Percentiles rank a stretch among this genome's conserved stretches.
These are phyloP conservation scores for Ispidina lecontei DNA, from an alignment of 2,797 vertebrate genomes.

Conservation along the genomic window DNA sequence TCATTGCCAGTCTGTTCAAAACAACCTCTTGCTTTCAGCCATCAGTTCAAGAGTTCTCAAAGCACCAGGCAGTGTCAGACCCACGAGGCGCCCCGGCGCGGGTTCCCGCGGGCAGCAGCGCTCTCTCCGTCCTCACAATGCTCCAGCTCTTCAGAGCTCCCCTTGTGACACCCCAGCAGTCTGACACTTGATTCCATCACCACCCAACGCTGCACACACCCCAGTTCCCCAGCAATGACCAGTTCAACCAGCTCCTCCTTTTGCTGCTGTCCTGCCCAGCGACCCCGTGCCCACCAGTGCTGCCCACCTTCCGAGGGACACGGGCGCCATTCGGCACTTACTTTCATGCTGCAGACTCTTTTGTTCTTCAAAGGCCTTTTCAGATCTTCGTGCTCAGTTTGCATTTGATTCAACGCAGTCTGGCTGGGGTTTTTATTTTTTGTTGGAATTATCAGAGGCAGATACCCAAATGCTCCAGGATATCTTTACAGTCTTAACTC, in stretches of 20 bases:
- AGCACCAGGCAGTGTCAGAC: too few species aligned
- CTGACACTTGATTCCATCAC: not conserved
- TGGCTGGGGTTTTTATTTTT: not conserved
- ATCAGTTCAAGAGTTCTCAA: not conserved
- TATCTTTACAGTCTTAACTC: not conserved
- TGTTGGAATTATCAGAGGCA: not conserved
- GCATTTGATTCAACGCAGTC: not conserved
- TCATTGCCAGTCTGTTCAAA: not conserved
- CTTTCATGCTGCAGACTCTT: not conserved
- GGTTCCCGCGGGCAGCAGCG: not conserved
- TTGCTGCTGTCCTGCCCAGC: not conserved
- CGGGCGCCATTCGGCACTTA: not conserved
- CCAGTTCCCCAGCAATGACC: not conserved
- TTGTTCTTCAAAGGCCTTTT: slow-evolving; percentile 10
- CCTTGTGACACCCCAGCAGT: not conserved
- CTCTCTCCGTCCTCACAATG: not conserved
- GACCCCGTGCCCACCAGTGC: not conserved
- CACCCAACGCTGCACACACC: not conserved
- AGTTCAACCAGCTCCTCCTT: not conserved
- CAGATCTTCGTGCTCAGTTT: not conserved
- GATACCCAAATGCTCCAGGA: not conserved
- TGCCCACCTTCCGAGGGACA: not conserved
- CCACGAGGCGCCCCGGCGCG: too few species aligned
- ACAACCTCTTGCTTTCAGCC: not conserved
- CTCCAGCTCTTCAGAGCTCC: not conserved